Evolutionary conservation across 2,113 vertebrate genomes (phyloP), one percentile per base, ranked within the genome.

Genomic region (Phaethon lepturus): DNA sequence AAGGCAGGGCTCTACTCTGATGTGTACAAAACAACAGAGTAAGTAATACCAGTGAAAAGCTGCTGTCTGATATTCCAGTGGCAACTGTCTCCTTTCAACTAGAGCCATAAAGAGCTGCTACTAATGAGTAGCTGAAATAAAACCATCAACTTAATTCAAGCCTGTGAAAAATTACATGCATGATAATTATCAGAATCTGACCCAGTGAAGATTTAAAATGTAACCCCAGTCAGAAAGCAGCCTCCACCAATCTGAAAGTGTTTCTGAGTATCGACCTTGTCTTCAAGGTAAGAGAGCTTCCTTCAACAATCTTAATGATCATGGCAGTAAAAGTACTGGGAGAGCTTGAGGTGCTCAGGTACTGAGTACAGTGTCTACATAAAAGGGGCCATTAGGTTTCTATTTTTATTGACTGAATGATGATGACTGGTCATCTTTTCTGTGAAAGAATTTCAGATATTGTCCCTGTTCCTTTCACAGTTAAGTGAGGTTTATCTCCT

Each of bases 1-100:
- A 99, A 98, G 96, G 99, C 99, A 35, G 99, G 99, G 81, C 99
- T 99, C 89, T 99, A 99, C 98, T 99, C 99, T 23, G 99, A 99
- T 28, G 99, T 99, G 94, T 99, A 99, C 98, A 99, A 99, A 98
- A 99, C 98, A 38, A 97, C 98, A 91, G 99, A 99, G 99, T 99
- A 97, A 99, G 99, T 99, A 94, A n/a, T 55, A 33, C 29, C 33
- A 26, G 24, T 53, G 69, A 12, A 35, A 81, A 75, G 22, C 66
- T 84, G 42, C 64, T 78, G 24, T 72, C 86, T 68, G 42, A 15
- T 33, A 47, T 10, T 35, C 75, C 72, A 13, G 45, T 60, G 78
- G 59, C 69, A 62, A 19, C 13, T 47, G 22, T 67, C 74, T 88
- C 6, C 44, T 84, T 79, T 67, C 63, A 81, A 22, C 35, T 40